Conservation (phyloP, 2,888 invertebrate genomes). For the Drosophila dives region DNA sequence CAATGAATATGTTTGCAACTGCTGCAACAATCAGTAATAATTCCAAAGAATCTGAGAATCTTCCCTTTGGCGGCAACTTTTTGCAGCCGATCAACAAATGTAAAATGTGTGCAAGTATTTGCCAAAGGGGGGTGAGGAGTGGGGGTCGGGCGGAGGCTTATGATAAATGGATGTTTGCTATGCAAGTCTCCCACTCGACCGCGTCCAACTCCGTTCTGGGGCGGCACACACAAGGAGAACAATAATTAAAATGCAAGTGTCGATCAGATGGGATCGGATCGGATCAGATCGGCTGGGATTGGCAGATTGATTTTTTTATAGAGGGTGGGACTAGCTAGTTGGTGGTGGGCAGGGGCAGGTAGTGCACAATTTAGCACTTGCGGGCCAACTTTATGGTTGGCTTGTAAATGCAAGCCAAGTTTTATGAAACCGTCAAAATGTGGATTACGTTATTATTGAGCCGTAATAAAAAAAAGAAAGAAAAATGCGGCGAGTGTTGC, state of each 20-base stretch:
- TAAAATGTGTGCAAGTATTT: neutral
- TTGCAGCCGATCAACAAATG: slow-evolving; percentile 2
- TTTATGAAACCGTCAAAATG: slow-evolving; percentile 49
- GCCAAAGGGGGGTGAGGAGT: fast-evolving
- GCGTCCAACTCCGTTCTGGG: neutral
- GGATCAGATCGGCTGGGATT: too few relatives aligned
- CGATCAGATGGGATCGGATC: neutral
- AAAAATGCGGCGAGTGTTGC: slow-evolving; percentile 58
- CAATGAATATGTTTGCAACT: neutral
- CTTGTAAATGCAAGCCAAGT: slow-evolving; percentile 67
- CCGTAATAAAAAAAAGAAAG: slow-evolving; percentile 66
- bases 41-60: slow-evolving; percentile 12
- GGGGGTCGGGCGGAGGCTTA: neutral
- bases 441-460: slow-evolving; percentile 73
- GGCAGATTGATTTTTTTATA: too few relatives aligned
- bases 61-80: slow-evolving; percentile 5
- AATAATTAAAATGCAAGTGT: slow-evolving; percentile 52
- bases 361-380: neutral
- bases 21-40: neutral
- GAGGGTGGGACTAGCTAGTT: neutral
- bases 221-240: too few relatives aligned
- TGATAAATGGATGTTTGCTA: slow-evolving; percentile 29
- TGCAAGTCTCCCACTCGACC: slow-evolving; percentile 11
- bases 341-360: neutral
- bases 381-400: slow-evolving; percentile 4